Percentiles rank a stretch among this genome's conserved stretches.
Conservation (phyloP, 2,888 invertebrate species). For the Cataglyphis albicans region DNA sequence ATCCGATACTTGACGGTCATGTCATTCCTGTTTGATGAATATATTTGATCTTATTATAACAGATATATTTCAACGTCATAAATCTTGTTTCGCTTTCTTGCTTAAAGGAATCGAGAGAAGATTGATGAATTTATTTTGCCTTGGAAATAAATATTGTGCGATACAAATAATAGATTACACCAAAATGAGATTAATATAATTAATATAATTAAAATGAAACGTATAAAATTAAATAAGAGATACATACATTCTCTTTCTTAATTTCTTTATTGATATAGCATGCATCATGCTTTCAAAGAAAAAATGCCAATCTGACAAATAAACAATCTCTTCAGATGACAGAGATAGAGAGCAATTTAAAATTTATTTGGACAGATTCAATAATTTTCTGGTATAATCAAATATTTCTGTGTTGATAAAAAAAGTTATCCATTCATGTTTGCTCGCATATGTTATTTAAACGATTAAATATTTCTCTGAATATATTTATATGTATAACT, state of each 20-base stretch:
- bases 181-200: neutral
- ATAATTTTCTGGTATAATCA: neutral
- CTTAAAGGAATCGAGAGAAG: neutral
- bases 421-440: neutral
- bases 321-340: neutral
- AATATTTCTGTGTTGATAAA: neutral
- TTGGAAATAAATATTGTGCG: neutral
- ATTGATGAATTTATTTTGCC: conserved; percentile 1
- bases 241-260: neutral
- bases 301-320: neutral
- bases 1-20: neutral
- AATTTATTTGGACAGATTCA: neutral
- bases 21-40: neutral
- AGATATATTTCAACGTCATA: neutral
- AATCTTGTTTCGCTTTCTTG: neutral
- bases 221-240: neutral
- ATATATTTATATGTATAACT: neutral
- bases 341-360: neutral
- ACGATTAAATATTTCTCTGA: neutral
- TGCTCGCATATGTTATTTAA: neutral
- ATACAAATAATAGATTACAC: neutral
- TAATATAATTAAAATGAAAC: neutral
- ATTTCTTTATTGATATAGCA: neutral
- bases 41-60: neutral
- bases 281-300: neutral